Evolutionary conservation across 2,113 vertebrate species (phyloP), one percentile per base, ranked within the genome.

Genomic region (Bubalus kerabau): DNA sequence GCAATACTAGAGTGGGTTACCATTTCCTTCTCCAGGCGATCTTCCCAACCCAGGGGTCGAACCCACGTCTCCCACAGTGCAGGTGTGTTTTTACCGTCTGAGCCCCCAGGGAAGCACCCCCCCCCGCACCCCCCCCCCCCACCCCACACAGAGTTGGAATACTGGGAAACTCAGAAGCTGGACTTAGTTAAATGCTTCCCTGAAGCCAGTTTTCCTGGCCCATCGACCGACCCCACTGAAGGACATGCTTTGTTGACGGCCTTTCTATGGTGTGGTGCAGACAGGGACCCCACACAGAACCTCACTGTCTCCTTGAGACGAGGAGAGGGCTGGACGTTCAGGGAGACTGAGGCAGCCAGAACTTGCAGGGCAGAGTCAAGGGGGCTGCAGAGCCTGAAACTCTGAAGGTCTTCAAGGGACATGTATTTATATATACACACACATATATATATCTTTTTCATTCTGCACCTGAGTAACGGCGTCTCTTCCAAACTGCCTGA

Each of bases 371-470:
- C 23, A 26, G 71, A 6, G 40, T 71, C n/a, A 23, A 23, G 67
- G n/a, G 4, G n/a, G n/a, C 0, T 6, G 19, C 36, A 3, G n/a
- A 74, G 67, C 67, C 19, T 6, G 32, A 12, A 11, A 23, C n/a
- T 40, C n/a, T 2, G 67, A 3, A 23, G 67, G 67, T 6, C n/a
- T 71, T 6, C n/a, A 40, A 12, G 10, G 67, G n/a, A 6, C 36
- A 0, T 3, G 19, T 1, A 0, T 40, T 1, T 74, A 3, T 40
- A 23, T 3, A 9, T 5, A 6, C 36, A 2, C 17, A 23, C 0
- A 10, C 30, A 7, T 2, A 8, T 1, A 8, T 2, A 0, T 36
- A 10, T 36, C 64, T 36, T 21, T 21, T 26, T 76, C 40, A 23
- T 1, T 14, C 28, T 26, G 83, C 26, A 9, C 12, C 71, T 24